Evolutionary conservation across 2,797 vertebrate species (phyloP), one percentile per base, ranked within the genome.

Genomic region (Buceros bicornis): DNA sequence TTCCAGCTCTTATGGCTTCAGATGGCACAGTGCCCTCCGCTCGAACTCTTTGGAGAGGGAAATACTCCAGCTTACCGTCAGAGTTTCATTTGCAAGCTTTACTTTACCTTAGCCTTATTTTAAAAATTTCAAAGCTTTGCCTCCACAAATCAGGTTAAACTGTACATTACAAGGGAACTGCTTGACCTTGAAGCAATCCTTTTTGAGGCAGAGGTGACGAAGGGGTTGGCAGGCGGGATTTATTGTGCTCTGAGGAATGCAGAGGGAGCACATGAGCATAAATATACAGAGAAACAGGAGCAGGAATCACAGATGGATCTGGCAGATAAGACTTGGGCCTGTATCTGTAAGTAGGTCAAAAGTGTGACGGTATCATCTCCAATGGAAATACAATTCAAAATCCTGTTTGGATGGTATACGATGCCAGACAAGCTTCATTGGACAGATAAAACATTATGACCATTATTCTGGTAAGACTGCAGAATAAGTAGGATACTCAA

Each of bases 71-170:
- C 64, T 97, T 94, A 95, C 89, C 40, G 13, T 94, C 91, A 97
- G 47, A 88, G 93, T 96, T 97, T 97, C 96, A 97, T 97, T 97
- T 97, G 82, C 95, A 93, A 97, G 90, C 92, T 97, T 98, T 94
- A 84, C 88, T 94, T 94, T 93, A 74, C 94, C 95, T 95, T 94
- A 95, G 95, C 76, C 84, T 97, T 97, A 95, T 97, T 98, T 97
- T 97, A 96, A 98, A 97, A 95, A 95, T 94, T 97, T 97, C 84
- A 93, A 95, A 96, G 96, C 91, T 96, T 91, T 61, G 96, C 95
- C 95, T 96, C 95, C 93, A 97, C 97, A 98, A 97, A 98, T 98
- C 97, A 98, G 96, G 96, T 98, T 98, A 98, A 98, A 95, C 87
- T 96, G 95, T 93, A 95, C 83, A 79, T 96, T 97, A 95, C 91